Evolutionary conservation across 2,797 vertebrate species (phyloP), one percentile per base, ranked within the genome.

Genomic region (Rhabdomys pumilio): DNA sequence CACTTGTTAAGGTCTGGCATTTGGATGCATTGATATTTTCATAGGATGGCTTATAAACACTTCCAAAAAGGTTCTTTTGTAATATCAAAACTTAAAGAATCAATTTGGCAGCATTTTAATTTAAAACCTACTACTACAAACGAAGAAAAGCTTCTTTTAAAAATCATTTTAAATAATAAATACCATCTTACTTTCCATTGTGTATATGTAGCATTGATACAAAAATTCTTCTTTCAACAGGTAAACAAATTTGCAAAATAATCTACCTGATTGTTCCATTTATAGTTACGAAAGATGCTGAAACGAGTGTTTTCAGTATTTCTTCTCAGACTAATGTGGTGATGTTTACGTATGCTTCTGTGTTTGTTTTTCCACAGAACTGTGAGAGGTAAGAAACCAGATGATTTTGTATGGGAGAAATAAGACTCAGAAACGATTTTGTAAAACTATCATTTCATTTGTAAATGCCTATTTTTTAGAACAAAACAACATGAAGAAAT

Each of bases 21-120:
- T 93, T 92, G 31, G 50, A 79, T 93, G n/a, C 41, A 95, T 34
- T 93, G 94, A 77, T 96, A 86, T 94, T 93, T 96, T 94, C 85
- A 95, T 38, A 75, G 17, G n/a, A 96, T 96, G 91, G 92, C 96
- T 97, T 97, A 96, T 96, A n/a, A 87, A 80, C 83, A 92, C 50
- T 92, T 89, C 47, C 31, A 85, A 65, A 76, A 87, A 47, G 14
- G 96, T 73, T 96, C 34, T 84, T 91, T 73, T 94, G n/a, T 92
- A 91, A 90, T 81, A 96, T 84, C 84, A 97, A 96, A 82, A 81
- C 31, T 77, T 94, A 97, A 84, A 92, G 50, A 96, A 72, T 44
- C 65, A 91, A 19, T 95, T 94, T 96, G 87, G 73, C 57, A 96
- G 12, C 13, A 72, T 95, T 96, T 84, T 63, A 95, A 73, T 82